Evolutionary conservation across 2,797 vertebrate genomes (phyloP), one percentile per base, ranked within the genome.

Genomic region (Pteronotus mesoamericanus): DNA sequence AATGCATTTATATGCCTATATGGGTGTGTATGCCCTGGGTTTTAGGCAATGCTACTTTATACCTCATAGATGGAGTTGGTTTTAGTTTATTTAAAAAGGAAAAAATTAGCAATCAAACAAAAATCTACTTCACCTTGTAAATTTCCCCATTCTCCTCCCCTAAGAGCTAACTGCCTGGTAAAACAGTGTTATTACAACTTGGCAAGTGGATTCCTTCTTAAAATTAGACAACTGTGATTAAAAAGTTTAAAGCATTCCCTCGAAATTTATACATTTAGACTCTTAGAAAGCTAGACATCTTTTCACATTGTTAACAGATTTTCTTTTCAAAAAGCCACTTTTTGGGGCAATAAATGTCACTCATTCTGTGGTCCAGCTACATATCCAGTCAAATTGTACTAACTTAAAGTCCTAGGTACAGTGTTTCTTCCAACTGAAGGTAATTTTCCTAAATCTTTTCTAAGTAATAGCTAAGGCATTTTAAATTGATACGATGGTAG

Each of bases 151-250:
- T 89, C 11, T 75, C 24, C 34, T 95, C 15, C 48, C 4, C 6
- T 37, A 86, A 74, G 24, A 89, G 16, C n/a, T 74, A 91, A 80
- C 68, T 48, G 42, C 32, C 53, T 89, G 71, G 66, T 53, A 21
- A 92, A 66, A 72, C 32, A 91, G 48, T 94, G 53, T 95, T 77
- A 86, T 66, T 96, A 59, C 68, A 92, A 96, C 32, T 93, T 96
- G 84, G 79, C 78, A 86, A 72, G 42, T 92, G 69, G 48, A 26
- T 93, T 78, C 19, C 18, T 71, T 95, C 69, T 96, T 96, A 82
- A 96, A 94, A 68, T 92, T 94, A 74, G 46, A 57, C 66, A 88
- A 86, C 51, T 75, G 66, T 85, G 51, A 92, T 94, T 96, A 96
- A 64, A 84, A 78, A 88, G 68, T 91, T 91, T 83, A 83, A 93